Evolutionary conservation across 1,140 invertebrate genomes (phyloP), one percentile per base, ranked within the genome.

Genomic region (Nomia melanderi): DNA sequence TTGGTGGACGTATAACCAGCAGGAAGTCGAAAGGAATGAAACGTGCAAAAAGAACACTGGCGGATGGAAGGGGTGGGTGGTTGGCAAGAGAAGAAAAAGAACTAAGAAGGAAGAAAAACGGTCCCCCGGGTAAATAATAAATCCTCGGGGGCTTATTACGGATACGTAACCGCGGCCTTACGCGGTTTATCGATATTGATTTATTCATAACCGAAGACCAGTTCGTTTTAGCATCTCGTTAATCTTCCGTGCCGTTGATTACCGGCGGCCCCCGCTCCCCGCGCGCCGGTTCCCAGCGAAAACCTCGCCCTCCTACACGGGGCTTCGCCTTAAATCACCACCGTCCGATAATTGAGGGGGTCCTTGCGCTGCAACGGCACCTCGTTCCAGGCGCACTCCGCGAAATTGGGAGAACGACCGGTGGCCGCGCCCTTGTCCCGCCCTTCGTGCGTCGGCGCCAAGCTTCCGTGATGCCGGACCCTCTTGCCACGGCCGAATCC

Each of bases 381-480:
- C 87, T 88, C 87, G 82, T 89, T 88, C 67, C 80, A 56, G 86
- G 84, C 84, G 86, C 84, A 84, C 82, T 86, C 86, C 82, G 87
- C 84, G 81, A 89, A 89, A 89, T 89, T 87, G 87, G 86, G 84
- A 88, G 86, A 84, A 89, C 84, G 86, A 81, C 82, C 86, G 73
- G 59, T 87, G 82, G 84, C 85, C 87, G 85, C 84, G 82, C 86
- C 87, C 82, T 87, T 86, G 84, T 86, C 85, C 86, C 87, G 82
- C 86, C 87, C 83, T 85, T 85, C 81, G 83, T 81, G 83, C 82
- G 76, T 84, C 82, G 82, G 77, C 82, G 82, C 82, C 81, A 73
- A 83, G 82, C 82, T 84, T 84, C 82, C 82, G 82, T 83, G 72
- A 77, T 80, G 56, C 67, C 50, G 67, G 54, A 77, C 71, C 65